Conservation (phyloP, 2,888 invertebrate genomes). For the Drosophila kokeensis region DNA sequence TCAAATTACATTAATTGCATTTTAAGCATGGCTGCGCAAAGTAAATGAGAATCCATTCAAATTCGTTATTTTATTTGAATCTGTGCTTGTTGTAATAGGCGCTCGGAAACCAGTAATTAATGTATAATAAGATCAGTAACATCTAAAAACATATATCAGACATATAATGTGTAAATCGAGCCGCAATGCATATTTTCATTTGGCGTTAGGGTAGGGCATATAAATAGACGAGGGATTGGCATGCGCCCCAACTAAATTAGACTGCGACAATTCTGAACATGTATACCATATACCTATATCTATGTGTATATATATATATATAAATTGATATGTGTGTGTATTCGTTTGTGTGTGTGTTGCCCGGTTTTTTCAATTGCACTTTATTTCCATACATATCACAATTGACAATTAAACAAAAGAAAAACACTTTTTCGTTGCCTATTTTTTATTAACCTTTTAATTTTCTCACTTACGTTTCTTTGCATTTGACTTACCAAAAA, state of each 20-base stretch:
- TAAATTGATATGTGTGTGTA: constrained; percentile 5
- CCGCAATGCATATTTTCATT: constrained; percentile 27
- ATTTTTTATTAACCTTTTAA: constrained; percentile 47
- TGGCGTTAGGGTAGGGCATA: constrained; percentile 61
- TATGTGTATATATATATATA: background rate
- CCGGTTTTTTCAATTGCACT: constrained; percentile 37
- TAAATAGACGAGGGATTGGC: constrained; percentile 54
- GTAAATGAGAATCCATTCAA: constrained; percentile 2
- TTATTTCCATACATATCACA: constrained; percentile 19
- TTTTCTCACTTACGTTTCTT: constrained; percentile 66
- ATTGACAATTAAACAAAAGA: constrained; percentile 7
- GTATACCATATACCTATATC: background rate
- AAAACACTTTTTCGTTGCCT: constrained; percentile 26
- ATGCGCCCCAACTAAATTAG: constrained; percentile 18
- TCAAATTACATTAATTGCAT: constrained; percentile 3
- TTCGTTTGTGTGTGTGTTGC: constrained; percentile 22
- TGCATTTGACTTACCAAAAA: constrained; percentile 67
- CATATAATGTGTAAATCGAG: constrained; percentile 19
- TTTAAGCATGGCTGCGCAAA: background rate
- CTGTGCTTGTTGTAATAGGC: background rate
- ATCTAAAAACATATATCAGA: constrained; percentile 3
- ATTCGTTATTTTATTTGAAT: constrained; percentile 9
- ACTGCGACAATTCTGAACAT: constrained; percentile 20
- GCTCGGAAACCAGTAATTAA: constrained; percentile 10
- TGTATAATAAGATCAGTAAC: constrained; percentile 9